Evolutionary conservation across 2,113 vertebrate genomes (phyloP), one percentile per base, ranked within the genome.

Genomic region (Parotia lawesii): DNA sequence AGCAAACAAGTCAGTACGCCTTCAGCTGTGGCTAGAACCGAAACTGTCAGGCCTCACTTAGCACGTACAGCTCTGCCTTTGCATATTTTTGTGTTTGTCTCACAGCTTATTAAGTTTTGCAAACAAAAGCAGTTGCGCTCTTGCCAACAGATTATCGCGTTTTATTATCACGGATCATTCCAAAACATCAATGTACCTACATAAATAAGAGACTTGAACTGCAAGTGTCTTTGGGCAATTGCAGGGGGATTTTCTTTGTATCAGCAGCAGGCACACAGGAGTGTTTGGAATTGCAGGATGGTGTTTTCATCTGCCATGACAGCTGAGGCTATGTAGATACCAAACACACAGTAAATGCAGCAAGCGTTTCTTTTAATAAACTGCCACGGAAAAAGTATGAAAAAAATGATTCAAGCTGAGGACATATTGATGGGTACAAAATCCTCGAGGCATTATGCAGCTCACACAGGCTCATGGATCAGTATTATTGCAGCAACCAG

Each of bases 361-460:
- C 97, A 97, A 98, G 97, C 96, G 89, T 97, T 98, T 90, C 96
- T 98, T 98, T 98, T 98, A 98, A 98, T 98, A 98, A 98, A 98
- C 97, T 98, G 97, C 96, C 98, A 98, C 90, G 20, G 95, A 65
- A 89, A 66, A 96, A 96, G 85, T 83, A 95, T 90, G 95, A 94
- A 96, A 96, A 82, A 97, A 93, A 94, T 69, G 70, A 91, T 95
- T 96, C 91, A 61, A 91, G 89, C 94, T 78, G 90, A 94, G 95
- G 96, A 97, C 87, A 82, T 66, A 97, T 96, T 96, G 97, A 98
- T 92, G 93, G 94, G 87, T 96, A 97, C 96, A 96, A 93, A 97
- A 97, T 97, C 97, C 98, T 98, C 42, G 92, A 98, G 97, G 98
- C 98, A 98, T 97, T 97, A 87, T 96, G 96, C 97, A 88, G 97